These are phyloP conservation scores for Chunga burmeisteri DNA, from an alignment of 2,113 vertebrate genomes.

Conservation along the genomic window DNA sequence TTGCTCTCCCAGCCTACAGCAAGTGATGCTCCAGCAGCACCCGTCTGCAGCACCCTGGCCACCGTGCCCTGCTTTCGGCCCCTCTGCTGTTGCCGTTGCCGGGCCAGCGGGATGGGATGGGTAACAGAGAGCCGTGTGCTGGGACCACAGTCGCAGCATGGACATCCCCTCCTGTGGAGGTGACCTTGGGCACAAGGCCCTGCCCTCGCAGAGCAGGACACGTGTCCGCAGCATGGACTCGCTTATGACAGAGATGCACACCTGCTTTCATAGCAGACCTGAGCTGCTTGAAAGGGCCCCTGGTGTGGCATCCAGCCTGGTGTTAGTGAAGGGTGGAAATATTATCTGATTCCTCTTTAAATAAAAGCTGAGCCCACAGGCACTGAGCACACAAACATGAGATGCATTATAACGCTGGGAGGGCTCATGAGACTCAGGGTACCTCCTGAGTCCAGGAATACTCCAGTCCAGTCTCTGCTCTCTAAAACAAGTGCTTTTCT, in stretches of 20 bases:
- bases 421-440: background rate
- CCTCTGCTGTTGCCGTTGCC: background rate
- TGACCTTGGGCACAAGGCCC: fast-evolving
- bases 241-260: background rate
- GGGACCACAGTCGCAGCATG: background rate
- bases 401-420: background rate
- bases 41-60: fast-evolving
- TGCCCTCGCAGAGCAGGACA: background rate
- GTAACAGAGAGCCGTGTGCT: background rate
- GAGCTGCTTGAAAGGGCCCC: background rate
- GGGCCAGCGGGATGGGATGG: background rate
- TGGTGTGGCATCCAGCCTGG: background rate
- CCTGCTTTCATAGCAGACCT: background rate
- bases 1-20: background rate
- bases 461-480: background rate
- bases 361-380: background rate
- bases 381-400: background rate
- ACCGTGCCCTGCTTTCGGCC: fast-evolving
- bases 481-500: background rate
- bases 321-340: background rate
- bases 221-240: fast-evolving
- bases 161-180: background rate
- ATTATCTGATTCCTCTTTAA: background rate
- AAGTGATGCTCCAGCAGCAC: background rate
- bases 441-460: background rate